phyloP scores from a whole-genome alignment of 2,113 vertebrate genomes.

The Hepsetus odoe region DNA sequence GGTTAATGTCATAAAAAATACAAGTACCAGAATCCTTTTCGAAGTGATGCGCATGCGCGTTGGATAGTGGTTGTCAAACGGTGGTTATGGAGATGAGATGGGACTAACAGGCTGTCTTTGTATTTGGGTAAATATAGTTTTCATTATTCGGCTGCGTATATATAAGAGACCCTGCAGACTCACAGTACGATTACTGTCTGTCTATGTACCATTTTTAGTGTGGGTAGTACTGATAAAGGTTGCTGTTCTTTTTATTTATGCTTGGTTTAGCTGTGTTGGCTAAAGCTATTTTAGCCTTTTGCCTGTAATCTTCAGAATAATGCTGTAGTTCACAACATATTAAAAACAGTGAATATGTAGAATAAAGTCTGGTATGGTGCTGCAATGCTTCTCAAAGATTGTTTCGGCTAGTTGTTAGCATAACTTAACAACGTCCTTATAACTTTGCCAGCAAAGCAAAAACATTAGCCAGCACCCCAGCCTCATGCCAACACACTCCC shows the following conservation, averaged over 20 bases:
- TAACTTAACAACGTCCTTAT: not conserved
- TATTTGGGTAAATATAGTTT: conserved; percentile 53
- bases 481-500: not conserved
- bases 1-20: conserved; percentile 41
- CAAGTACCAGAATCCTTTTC: conserved; percentile 56
- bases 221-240: not conserved
- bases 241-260: conserved; percentile 1
- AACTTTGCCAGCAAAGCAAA: not conserved
- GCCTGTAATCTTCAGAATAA: not conserved
- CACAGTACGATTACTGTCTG: not conserved
- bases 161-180: not conserved
- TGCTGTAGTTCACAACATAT: not conserved
- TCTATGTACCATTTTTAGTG: not conserved
- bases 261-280: not conserved
- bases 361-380: not conserved
- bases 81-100: conserved; percentile 79
- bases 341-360: not conserved
- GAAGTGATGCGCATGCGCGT: conserved; percentile 58
- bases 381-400: not conserved
- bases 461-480: not conserved
- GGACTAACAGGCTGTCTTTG: conserved; percentile 32
- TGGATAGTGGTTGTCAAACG: conserved; percentile 70
- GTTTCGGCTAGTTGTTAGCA: conserved; percentile 10
- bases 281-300: not conserved
- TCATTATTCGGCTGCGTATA: not conserved